Conservation (phyloP, 2,888 invertebrate genomes). For the Allacma fusca region DNA sequence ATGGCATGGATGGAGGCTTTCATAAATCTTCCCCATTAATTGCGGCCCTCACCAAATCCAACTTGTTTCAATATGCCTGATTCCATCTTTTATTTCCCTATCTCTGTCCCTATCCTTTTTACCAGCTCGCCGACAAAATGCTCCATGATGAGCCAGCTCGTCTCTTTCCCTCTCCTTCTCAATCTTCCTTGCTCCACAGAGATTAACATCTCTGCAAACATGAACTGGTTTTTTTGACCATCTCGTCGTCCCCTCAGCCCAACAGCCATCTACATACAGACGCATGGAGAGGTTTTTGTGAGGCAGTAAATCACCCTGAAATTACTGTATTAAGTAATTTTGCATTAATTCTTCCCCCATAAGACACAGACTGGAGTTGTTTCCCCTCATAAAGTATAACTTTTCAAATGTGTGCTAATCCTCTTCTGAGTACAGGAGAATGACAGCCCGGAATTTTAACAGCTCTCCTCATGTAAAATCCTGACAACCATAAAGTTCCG, state of each 20-base stretch:
- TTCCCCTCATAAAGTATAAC: no score
- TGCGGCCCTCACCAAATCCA: constrained; percentile 40
- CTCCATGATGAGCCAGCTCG: constrained; percentile 29
- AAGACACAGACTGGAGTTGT: background rate
- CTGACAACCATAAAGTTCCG: no score
- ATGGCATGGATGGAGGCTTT: constrained; percentile 31
- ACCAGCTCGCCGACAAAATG: constrained; percentile 33
- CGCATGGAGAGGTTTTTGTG: background rate
- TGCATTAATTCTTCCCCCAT: background rate
- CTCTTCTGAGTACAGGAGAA: no score
- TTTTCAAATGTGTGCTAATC: no score
- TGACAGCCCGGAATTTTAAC: no score
- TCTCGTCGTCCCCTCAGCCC: background rate
- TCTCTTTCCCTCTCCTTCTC: background rate
- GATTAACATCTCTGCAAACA: constrained; percentile 29
- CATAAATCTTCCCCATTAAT: constrained; percentile 46
- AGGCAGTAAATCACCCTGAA: constrained; percentile 12
- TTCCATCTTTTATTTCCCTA: constrained; percentile 12
- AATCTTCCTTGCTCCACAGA: background rate
- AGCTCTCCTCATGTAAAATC: no score
- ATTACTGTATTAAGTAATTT: background rate
- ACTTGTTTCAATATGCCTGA: constrained; percentile 18
- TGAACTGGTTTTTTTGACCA: background rate
- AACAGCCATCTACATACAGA: background rate
- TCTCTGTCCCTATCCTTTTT: constrained; percentile 20